Conservation (phyloP, 1,140 invertebrate genomes). For the Artemia franciscana region DNA sequence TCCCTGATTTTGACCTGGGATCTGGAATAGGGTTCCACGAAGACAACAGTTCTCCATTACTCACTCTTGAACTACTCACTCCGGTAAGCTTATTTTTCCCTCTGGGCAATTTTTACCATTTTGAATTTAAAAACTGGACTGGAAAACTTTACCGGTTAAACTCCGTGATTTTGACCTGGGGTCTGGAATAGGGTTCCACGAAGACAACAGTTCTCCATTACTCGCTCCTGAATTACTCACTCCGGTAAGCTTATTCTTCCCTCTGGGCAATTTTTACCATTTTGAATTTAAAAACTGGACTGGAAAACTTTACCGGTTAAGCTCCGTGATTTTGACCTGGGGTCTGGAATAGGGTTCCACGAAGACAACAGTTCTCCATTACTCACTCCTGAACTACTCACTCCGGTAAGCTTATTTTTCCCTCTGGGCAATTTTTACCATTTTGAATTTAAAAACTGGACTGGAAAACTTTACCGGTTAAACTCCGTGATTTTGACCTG, state of each 20-base stretch:
- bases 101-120: too few species aligned
- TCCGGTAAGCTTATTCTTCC: conserved; percentile 34
- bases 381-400: conserved; percentile 69
- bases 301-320: conserved; percentile 75
- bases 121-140: too few species aligned
- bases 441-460: too few species aligned
- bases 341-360: conserved; percentile 75
- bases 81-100: conserved; percentile 35
- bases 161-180: conserved; percentile 97
- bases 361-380: conserved; percentile 47
- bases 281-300: too few species aligned
- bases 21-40: conserved; percentile 75
- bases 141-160: conserved; percentile 73
- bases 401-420: conserved; percentile 37
- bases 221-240: conserved; percentile 74
- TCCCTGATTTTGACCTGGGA: conserved; percentile 95
- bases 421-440: too few species aligned
- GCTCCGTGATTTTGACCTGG: conserved; percentile 94
- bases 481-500: conserved; percentile 95
- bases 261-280: too few species aligned
- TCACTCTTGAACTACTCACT: conserved; percentile 70
- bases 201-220: conserved; percentile 45
- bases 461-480: conserved; percentile 71
- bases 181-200: conserved; percentile 72
- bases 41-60: conserved; percentile 46